Base-by-base conservation (phyloP, 23 tunicate genomes). In the Ascidia mentula region DNA sequence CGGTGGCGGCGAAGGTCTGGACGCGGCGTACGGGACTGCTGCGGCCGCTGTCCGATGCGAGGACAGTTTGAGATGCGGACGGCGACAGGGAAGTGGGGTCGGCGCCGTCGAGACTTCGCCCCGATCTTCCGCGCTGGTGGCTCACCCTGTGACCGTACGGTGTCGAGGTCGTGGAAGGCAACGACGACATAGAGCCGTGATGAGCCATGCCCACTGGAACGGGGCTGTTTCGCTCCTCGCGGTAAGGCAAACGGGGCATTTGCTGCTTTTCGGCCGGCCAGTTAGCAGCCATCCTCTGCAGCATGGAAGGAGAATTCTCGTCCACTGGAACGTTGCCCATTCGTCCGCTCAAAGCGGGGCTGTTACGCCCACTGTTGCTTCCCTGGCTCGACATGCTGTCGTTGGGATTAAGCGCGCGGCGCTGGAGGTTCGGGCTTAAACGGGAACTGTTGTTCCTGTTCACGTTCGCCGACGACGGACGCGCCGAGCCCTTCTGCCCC, bases 361-460 rank as follows among this genome's bases (percentile, higher is more conserved):
- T 89, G 59, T 53, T 60, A 13, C 80, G 74, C 0, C 77, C 83
- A 40, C 60, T 59, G 38, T 28, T 46, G 37, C 45, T 71, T 0
- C 72, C 72, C 42, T 46, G 86, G 38, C 45, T 69, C 38, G 71
- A 33, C 53, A 31, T 15, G 69, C 72, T 82, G 22, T 82, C 81
- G 34, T 73, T 59, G 0, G 91, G 88, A 59, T 77, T 74, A 26
- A 85, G 12, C 36, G 72, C 77, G n/a, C 83, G 72, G 24, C 97
- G 46, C 61, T 86, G 97, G 30, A 82, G 35, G 37, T 45, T 77
- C 0, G 97, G 90, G 39, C 90, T 82, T 40, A 81, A 30, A 0
- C 92, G 73, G 20, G 92, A 46, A 61, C 97, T 92, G 73, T 92
- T 92, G 86, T 92, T 92, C 34, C 97, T 70, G 75, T 92, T 92